These are phyloP conservation scores for Hypsibius dujardini DNA, from an alignment of 1,140 invertebrate species.

Conservation along the genomic window DNA sequence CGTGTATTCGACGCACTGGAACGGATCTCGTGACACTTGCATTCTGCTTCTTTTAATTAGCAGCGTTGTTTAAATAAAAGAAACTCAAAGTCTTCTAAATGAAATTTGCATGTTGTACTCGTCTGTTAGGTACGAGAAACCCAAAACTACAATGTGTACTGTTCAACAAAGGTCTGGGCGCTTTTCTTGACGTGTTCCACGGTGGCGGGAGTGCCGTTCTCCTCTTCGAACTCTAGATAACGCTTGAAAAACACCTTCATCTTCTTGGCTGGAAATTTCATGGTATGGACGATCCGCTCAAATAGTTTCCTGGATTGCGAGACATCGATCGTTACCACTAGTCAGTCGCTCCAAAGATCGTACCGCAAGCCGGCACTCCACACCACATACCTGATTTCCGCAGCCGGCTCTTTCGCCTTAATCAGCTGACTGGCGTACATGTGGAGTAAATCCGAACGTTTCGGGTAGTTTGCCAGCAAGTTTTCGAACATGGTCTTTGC, in stretches of 20 bases:
- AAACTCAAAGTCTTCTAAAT: no score
- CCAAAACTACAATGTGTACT: background rate
- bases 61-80: no score
- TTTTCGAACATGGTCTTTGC: conserved; percentile 74
- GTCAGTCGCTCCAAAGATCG: no score
- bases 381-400: conserved; percentile 5
- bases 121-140: no score
- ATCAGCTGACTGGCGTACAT: conserved; percentile 66
- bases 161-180: conserved; percentile 44
- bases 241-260: conserved; percentile 70
- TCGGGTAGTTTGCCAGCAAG: conserved; percentile 62
- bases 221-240: conserved; percentile 61
- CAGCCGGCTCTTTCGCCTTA: conserved; percentile 39
- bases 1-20: no score
- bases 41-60: no score
- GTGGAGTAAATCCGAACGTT: conserved; percentile 65
- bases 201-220: conserved; percentile 46
- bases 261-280: conserved; percentile 52
- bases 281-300: conserved; percentile 51
- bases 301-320: conserved; percentile 54
- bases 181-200: conserved; percentile 44
- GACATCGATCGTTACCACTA: no score
- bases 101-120: no score
- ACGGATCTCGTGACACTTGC: no score
- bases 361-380: no score